phyloP scores from a whole-genome alignment of 2,888 invertebrate species.

The Dorcus hopei region DNA sequence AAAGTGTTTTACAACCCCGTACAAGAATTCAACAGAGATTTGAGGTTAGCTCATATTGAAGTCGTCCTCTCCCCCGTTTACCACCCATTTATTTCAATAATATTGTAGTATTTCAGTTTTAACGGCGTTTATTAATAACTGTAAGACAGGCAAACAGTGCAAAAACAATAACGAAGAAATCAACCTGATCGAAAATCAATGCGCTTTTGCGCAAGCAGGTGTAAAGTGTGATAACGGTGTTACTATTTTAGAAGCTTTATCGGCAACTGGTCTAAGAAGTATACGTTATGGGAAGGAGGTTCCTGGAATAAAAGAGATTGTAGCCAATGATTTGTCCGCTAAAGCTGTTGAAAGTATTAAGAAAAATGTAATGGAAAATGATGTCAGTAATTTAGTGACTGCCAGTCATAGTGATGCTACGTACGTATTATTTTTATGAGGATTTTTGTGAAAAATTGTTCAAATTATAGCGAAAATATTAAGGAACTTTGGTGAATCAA shows the following conservation, averaged over 20 bases:
- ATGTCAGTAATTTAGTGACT: conserved; percentile 69
- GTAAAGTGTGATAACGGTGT: conserved; percentile 53
- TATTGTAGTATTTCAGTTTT: conserved; percentile 67
- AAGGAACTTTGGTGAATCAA: no score
- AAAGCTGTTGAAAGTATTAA: conserved; percentile 84
- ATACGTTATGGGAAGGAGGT: conserved; percentile 96
- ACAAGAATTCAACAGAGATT: conserved; percentile 96
- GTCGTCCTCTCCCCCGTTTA: background rate
- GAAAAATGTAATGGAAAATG: conserved; percentile 73
- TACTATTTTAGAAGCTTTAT: conserved; percentile 85
- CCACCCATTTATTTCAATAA: background rate
- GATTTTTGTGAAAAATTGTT: background rate
- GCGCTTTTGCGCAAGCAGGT: conserved; percentile 5
- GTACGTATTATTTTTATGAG: conserved; percentile 52
- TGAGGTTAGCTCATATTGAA: conserved; percentile 54
- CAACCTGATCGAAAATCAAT: conserved; percentile 6
- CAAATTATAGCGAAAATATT: background rate
- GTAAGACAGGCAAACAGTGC: conserved; percentile 39
- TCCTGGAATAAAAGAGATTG: conserved; percentile 70
- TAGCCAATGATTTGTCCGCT: conserved; percentile 88
- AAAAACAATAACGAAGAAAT: conserved; percentile 22
- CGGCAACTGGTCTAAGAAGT: conserved; percentile 93
- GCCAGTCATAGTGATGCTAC: conserved; percentile 84
- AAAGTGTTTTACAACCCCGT: conserved; percentile 98
- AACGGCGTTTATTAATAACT: conserved; percentile 61